Conservation (phyloP, 2,888 invertebrate species). For the Thyatira batis region DNA sequence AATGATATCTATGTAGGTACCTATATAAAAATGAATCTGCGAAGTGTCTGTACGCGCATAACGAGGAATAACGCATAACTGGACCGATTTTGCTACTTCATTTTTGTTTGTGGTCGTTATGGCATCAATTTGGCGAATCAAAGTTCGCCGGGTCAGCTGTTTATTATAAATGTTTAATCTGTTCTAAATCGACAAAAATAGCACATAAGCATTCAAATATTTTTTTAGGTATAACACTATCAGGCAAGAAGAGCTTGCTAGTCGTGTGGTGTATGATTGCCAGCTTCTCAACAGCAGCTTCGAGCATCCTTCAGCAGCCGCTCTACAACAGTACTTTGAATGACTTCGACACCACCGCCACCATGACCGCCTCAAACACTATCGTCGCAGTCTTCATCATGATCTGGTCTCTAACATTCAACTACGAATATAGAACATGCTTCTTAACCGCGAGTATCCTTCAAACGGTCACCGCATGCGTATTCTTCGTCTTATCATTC, state of each 20-base stretch:
- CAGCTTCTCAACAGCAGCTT: constrained; percentile 65
- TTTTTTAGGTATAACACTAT: constrained; percentile 64
- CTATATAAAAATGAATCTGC: no score
- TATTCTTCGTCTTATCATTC: constrained; percentile 66
- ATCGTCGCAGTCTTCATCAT: constrained; percentile 63
- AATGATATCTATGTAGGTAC: neutral
- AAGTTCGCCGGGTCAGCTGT: no score
- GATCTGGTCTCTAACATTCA: constrained; percentile 60
- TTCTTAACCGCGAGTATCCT: constrained; percentile 66
- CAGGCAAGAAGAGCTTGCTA: constrained; percentile 59
- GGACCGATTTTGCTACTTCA: no score
- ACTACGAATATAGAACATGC: constrained; percentile 65
- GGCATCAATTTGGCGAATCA: no score
- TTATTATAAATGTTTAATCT: no score
- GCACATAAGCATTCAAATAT: neutral
- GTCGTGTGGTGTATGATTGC: constrained; percentile 73
- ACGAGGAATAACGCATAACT: no score
- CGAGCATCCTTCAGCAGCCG: constrained; percentile 67
- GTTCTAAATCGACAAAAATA: neutral
- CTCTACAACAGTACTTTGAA: constrained; percentile 68
- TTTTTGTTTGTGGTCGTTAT: no score
- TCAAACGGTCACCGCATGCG: constrained; percentile 58
- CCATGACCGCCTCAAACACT: constrained; percentile 66
- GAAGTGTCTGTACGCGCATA: no score
- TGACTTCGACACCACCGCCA: constrained; percentile 74